phyloP scores from a whole-genome alignment of 1,140 invertebrate species.

The Octopus sinensis region DNA sequence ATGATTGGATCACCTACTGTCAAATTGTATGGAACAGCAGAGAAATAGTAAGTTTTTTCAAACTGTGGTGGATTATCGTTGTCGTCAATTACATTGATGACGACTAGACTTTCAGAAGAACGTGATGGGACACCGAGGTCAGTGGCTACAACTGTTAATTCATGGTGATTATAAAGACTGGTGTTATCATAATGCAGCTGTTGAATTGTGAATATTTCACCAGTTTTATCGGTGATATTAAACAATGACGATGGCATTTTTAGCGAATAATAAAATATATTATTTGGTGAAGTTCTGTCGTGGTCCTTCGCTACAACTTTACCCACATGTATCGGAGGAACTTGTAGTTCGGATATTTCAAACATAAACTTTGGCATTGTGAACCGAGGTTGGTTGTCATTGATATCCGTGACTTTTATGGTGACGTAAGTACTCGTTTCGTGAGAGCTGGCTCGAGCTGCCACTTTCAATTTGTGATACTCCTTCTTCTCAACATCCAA shows the following conservation, averaged over 20 bases:
- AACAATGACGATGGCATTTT: conserved; percentile 88
- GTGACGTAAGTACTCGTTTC: conserved; percentile 69
- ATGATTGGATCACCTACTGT: conserved; percentile 64
- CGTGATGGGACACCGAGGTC: conserved; percentile 91
- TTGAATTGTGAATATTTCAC: conserved; percentile 83
- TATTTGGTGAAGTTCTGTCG: conserved; percentile 86
- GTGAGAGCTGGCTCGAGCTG: conserved; percentile 72
- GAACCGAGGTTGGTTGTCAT: conserved; percentile 52
- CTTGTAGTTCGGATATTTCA: conserved; percentile 69
- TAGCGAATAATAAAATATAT: conserved; percentile 81
- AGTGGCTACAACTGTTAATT: conserved; percentile 81
- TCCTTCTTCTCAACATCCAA: conserved; percentile 77
- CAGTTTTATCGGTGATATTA: conserved; percentile 82
- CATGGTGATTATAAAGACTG: conserved; percentile 80
- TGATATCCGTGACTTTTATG: conserved; percentile 79
- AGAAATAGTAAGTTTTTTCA: conserved; percentile 40
- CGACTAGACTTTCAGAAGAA: conserved; percentile 61
- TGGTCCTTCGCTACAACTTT: conserved; percentile 84
- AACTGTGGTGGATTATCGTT: conserved; percentile 54
- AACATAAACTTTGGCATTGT: conserved; percentile 32
- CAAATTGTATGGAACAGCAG: conserved; percentile 75
- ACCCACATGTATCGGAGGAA: conserved; percentile 71
- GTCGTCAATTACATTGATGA: conserved; percentile 47
- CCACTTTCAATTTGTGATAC: conserved; percentile 74
- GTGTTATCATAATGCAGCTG: conserved; percentile 78